Evolutionary conservation across 2,113 vertebrate species (phyloP).

Genomic region (Microcebus lehilahytsara): DNA sequence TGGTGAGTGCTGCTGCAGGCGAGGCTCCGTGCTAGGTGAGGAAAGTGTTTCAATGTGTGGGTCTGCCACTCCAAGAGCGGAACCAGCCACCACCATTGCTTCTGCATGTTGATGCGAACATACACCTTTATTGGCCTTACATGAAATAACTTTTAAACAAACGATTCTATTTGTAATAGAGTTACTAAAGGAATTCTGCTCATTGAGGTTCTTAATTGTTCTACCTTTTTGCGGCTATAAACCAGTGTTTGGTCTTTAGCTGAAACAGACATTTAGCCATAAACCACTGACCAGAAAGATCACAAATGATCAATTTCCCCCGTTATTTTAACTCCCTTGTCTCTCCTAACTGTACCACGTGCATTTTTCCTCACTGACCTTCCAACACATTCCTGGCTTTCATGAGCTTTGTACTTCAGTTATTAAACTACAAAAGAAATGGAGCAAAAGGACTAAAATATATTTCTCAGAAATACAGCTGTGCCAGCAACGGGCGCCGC

Average conservation of each 20-base stretch:
- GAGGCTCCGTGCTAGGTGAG: background rate
- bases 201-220: background rate
- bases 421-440: slow-evolving; percentile 72
- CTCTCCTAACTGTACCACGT: background rate
- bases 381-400: slow-evolving; percentile 60
- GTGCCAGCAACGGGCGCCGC: background rate
- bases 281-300: background rate
- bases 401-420: slow-evolving; percentile 65
- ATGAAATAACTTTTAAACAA: background rate
- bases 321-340: slow-evolving; percentile 53
- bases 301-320: slow-evolving; percentile 46
- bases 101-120: background rate
- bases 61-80: background rate
- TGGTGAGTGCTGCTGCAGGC: rapidly evolving
- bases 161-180: background rate
- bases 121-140: background rate
- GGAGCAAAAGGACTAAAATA: slow-evolving; percentile 56
- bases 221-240: background rate
- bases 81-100: rapidly evolving
- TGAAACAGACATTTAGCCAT: background rate
- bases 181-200: background rate
- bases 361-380: slow-evolving; percentile 57
- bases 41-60: background rate
- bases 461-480: slow-evolving; percentile 71
- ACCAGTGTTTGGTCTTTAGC: background rate